Evolutionary conservation across 2,113 vertebrate genomes (phyloP).

Genomic region (Lasiurus borealis): DNA sequence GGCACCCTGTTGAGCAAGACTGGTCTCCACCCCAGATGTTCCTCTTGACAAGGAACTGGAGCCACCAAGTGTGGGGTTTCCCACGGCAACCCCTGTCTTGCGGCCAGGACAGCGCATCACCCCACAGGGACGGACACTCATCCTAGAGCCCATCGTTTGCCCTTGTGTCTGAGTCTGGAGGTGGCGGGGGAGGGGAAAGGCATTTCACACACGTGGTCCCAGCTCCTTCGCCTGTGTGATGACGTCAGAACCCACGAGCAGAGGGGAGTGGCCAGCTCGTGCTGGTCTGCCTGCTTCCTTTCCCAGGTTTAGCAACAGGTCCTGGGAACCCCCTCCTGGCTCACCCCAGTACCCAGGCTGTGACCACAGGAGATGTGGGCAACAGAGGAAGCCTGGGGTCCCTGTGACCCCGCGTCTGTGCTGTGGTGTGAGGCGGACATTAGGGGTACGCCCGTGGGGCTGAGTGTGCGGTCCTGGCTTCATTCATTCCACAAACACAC

Average conservation of each 20-base stretch:
- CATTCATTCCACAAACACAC: background rate
- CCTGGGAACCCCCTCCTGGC: background rate
- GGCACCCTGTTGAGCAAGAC: background rate
- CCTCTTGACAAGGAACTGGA: background rate
- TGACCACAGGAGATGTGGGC: background rate
- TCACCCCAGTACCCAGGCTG: background rate
- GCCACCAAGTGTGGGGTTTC: too few relatives aligned
- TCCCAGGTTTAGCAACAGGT: background rate
- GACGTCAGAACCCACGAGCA: background rate
- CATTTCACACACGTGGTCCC: background rate
- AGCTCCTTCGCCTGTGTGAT: background rate
- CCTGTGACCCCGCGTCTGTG: background rate
- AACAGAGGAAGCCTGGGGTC: background rate
- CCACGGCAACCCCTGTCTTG: background rate
- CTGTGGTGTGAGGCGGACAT: background rate
- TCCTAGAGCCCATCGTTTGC: background rate
- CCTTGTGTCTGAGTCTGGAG: background rate
- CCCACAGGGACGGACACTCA: rapidly evolving
- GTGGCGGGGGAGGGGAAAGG: too few relatives aligned
- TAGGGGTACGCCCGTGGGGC: background rate
- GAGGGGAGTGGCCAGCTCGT: rapidly evolving
- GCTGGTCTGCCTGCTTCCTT: background rate
- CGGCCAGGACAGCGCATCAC: rapidly evolving
- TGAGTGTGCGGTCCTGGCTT: rapidly evolving
- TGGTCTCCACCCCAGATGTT: background rate